phyloP scores from a whole-genome alignment of 2,797 vertebrate genomes.

The Tolypeutes matacus region DNA sequence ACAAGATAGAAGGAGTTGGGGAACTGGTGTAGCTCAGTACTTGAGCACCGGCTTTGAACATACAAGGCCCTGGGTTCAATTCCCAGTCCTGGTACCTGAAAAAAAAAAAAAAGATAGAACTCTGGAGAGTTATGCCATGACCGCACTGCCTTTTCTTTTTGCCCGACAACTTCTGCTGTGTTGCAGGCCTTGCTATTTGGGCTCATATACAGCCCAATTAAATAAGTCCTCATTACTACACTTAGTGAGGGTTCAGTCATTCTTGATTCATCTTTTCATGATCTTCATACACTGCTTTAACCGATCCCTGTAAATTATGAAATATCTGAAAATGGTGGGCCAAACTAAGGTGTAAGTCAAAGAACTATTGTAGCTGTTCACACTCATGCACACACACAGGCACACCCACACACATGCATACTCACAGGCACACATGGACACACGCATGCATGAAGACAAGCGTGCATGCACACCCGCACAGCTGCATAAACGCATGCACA shows the following conservation, averaged over 20 bases:
- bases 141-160: background rate
- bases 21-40: too few species aligned
- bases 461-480: background rate
- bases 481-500: background rate
- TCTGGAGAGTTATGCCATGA: rapidly evolving
- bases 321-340: background rate
- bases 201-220: background rate
- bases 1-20: background rate
- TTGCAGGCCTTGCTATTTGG: background rate
- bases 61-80: too few species aligned
- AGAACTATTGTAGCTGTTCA: too few species aligned
- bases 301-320: background rate
- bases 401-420: background rate
- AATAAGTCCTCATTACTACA: background rate
- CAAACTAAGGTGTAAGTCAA: background rate
- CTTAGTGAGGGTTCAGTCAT: background rate
- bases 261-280: background rate
- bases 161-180: background rate
- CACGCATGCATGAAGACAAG: background rate
- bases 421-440: too few species aligned
- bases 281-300: background rate
- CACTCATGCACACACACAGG: too few species aligned
- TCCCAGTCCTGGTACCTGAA: too few species aligned
- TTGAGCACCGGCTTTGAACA: too few species aligned
- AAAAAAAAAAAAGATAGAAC: background rate